Evolutionary conservation across 1,140 invertebrate species (phyloP).

Genomic region (Antheraea pernyi): DNA sequence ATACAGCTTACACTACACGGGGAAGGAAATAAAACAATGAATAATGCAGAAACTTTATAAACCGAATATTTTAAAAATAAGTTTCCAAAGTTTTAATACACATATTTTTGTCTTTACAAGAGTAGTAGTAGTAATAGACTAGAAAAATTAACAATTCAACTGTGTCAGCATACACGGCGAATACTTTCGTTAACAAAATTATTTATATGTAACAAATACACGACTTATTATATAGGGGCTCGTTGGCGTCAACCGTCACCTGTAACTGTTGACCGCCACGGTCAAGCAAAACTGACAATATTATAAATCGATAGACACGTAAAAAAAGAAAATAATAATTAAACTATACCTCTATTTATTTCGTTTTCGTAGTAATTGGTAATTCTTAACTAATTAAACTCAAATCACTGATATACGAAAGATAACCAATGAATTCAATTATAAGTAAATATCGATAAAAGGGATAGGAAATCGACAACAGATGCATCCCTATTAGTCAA

Average conservation of each 20-base stretch:
- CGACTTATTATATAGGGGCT: conserved; percentile 29
- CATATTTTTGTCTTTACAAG: conserved; percentile 67
- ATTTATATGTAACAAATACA: conserved; percentile 38
- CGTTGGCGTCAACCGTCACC: conserved; percentile 48
- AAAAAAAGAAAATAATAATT: no score
- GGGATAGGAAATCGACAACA: not conserved
- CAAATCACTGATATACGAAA: no score
- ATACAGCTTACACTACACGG: no score
- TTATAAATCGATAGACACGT: no score
- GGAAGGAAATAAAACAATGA: conserved; percentile 27
- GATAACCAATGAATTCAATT: not conserved
- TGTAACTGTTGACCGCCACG: conserved; percentile 16
- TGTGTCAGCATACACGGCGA: conserved; percentile 47
- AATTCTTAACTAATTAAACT: no score
- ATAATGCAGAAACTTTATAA: conserved; percentile 72
- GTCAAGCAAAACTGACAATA: not conserved
- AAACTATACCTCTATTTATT: no score
- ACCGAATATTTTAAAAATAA: conserved; percentile 71
- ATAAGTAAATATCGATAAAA: not conserved
- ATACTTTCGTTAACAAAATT: conserved; percentile 41
- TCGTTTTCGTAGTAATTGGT: no score
- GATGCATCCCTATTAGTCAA: not conserved
- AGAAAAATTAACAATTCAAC: conserved; percentile 59
- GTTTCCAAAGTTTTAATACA: conserved; percentile 62
- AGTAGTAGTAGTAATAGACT: conserved; percentile 69